Evolutionary conservation across 2,888 invertebrate species (phyloP).

Genomic region (Acrocyrtus sp.): DNA sequence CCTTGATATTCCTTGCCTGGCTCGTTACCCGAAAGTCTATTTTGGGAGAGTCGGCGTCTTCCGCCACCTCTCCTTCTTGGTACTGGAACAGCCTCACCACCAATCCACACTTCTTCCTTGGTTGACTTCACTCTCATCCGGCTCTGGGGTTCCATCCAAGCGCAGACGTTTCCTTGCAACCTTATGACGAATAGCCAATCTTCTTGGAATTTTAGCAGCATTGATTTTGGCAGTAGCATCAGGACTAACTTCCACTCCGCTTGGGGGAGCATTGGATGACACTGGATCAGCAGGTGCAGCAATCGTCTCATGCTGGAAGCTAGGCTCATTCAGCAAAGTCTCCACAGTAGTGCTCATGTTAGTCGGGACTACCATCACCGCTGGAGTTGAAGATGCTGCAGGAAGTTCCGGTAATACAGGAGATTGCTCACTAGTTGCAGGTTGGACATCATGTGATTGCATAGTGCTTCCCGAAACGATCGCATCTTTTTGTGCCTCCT

Average conservation of each 20-base stretch:
- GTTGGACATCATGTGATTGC: background rate
- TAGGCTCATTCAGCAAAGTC: constrained; percentile 28
- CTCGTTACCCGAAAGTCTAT: constrained; percentile 19
- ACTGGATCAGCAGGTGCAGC: constrained; percentile 7
- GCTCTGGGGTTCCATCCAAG: constrained; percentile 17
- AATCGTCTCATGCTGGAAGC: constrained; percentile 34
- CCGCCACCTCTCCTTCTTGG: background rate
- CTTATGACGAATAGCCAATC: constrained; percentile 26
- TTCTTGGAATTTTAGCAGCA: constrained; percentile 22
- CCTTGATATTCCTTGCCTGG: background rate
- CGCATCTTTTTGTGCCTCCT: background rate
- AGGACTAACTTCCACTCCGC: background rate
- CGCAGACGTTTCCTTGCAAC: constrained; percentile 39
- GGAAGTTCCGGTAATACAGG: background rate
- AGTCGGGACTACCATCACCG: background rate
- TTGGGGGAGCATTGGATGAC: background rate
- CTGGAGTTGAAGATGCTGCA: background rate
- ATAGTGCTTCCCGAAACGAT: background rate
- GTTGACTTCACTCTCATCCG: background rate
- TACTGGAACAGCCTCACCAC: background rate
- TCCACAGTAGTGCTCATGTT: constrained; percentile 13
- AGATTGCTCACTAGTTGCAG: too few species aligned
- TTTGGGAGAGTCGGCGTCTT: constrained; percentile 26
- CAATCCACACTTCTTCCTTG: background rate
- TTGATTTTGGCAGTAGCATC: constrained; percentile 24